Evolutionary conservation across 2,888 invertebrate genomes (phyloP), one percentile per base, ranked within the genome.

Genomic region (Litoditis marina): DNA sequence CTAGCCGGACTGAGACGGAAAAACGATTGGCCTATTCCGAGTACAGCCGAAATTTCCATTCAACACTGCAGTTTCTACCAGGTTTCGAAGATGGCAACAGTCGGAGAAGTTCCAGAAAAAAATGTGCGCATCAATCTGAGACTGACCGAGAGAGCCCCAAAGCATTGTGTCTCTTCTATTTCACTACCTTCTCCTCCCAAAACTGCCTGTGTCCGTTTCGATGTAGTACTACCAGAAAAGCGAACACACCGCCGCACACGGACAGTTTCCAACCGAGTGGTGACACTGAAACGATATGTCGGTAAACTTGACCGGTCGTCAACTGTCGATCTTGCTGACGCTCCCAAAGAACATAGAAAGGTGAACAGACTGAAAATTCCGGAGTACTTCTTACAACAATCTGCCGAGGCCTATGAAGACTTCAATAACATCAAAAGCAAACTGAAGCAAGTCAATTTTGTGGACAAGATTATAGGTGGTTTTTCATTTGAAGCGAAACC

Each of bases 1-100:
- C 56, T 71, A 36, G 68, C 71, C 2, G 68, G 71, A 58, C 56
- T 68, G 47, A 68, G 69, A 32, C 49, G 65, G 34, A 72, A 67
- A 51, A 71, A 68, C 50, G 51, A 61, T 52, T 50, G 60, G 30
- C 60, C 63, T 34, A 65, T 68, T 55, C 68, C 71, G 7, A 66
- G 66, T 49, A 65, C 67, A 2, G 79, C 79, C 7, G 77, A 81
- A 60, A 77, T 80, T 36, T 79, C 78, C 32, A 70, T 80, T 30
- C 80, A 80, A 65, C 80, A 80, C 65, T 76, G 77, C 67, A 74
- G 74, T 60, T 80, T 79, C 64, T 80, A 78, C 57, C 66, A 70
- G 39, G 58, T 65, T 8, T 55, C 62, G 16, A 64, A 60, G 25
- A 65, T 70, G 42, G 51, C 49, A 30, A 68, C 68, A 36, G 64